Conservation (phyloP, 2,113 vertebrate species). For the Hyaena hyaena region DNA sequence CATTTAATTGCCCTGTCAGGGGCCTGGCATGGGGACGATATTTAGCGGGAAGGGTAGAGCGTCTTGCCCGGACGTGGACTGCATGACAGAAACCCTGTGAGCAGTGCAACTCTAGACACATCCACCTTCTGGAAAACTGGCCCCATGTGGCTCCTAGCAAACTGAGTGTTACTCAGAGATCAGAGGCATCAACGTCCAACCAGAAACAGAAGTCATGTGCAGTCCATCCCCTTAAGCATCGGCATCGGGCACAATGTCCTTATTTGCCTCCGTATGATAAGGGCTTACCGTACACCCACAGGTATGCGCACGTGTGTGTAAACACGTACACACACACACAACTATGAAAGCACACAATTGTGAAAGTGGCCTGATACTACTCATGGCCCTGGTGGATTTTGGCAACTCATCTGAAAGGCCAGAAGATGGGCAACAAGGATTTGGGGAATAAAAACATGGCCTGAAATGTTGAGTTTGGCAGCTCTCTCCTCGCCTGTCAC, state of each 20-base stretch:
- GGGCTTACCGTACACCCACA: background rate
- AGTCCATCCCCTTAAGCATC: background rate
- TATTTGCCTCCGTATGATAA: background rate
- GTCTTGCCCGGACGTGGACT: background rate
- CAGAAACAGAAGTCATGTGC: background rate
- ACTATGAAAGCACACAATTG: background rate
- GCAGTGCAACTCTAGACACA: background rate
- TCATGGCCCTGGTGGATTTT: background rate
- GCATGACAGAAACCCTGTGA: background rate
- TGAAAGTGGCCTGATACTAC: background rate
- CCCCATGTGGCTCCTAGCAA: background rate
- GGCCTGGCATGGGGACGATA: background rate
- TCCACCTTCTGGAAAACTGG: background rate
- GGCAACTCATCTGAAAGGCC: constrained; percentile 49
- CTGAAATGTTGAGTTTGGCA: constrained; percentile 70
- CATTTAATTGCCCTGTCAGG: background rate
- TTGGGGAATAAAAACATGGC: constrained; percentile 50
- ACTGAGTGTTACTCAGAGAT: background rate
- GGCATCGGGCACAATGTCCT: background rate
- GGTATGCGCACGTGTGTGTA: too few relatives aligned
- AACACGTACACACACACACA: background rate
- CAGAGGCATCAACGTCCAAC: background rate
- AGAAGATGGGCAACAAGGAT: constrained; percentile 57
- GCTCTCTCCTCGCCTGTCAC: constrained; percentile 51
- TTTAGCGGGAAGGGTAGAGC: background rate